phyloP scores from a whole-genome alignment of 1,140 invertebrate genomes.

The Geopemphigus sp. region DNA sequence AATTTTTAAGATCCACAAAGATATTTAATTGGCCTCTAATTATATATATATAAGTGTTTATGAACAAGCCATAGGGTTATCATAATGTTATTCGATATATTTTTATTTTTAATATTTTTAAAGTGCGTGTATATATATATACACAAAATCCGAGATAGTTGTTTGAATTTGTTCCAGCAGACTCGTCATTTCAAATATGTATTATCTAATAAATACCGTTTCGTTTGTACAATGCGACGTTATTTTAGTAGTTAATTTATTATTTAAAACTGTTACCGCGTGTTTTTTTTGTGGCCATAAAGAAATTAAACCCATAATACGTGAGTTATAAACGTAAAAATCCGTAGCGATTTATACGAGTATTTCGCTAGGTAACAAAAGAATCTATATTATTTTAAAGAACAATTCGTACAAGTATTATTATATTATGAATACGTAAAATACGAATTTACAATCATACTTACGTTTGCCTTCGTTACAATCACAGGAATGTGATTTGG shows the following conservation, averaged over 20 bases:
- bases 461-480: too few relatives aligned
- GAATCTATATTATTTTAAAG: too few relatives aligned
- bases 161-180: conserved; percentile 2
- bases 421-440: too few relatives aligned
- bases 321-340: background rate
- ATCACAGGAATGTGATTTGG: too few relatives aligned
- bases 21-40: background rate
- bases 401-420: too few relatives aligned
- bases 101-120: too few relatives aligned
- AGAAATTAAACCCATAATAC: background rate
- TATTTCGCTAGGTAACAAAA: too few relatives aligned
- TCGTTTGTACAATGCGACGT: background rate
- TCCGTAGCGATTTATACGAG: too few relatives aligned
- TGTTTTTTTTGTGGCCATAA: background rate
- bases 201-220: background rate
- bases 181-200: background rate
- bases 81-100: background rate
- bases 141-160: background rate
- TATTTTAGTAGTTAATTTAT: background rate
- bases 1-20: background rate
- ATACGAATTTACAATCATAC: too few relatives aligned
- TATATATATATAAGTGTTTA: background rate
- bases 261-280: background rate
- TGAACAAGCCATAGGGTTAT: background rate
- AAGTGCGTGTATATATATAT: background rate